phyloP scores from a whole-genome alignment of 2,888 invertebrate genomes.

The Heliconius ismenius region DNA sequence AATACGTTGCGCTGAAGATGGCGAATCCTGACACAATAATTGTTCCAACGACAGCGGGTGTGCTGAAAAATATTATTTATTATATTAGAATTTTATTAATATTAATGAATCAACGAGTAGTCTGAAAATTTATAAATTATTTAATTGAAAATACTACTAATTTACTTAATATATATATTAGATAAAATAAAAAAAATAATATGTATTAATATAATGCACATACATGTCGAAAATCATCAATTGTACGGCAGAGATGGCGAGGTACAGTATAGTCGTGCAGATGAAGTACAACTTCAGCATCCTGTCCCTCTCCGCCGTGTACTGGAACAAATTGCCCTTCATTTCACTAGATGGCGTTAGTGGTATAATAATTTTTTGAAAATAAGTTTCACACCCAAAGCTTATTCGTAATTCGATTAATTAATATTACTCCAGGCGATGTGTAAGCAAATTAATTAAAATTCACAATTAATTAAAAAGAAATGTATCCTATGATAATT shows the following conservation, averaged over 20 bases:
- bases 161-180: no score
- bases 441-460: not conserved
- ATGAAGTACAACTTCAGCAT: conserved; percentile 94
- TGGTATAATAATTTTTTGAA: not conserved
- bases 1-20: conserved; percentile 76
- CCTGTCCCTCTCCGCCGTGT: conserved; percentile 89
- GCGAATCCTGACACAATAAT: conserved; percentile 68
- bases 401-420: conserved; percentile 1
- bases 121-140: no score
- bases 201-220: conserved; percentile 52
- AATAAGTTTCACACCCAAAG: not conserved
- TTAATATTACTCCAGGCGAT: not conserved
- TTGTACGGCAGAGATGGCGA: conserved; percentile 86
- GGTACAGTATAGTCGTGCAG: conserved; percentile 88
- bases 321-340: conserved; percentile 81
- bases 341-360: conserved; percentile 6
- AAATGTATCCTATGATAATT: not conserved
- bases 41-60: conserved; percentile 60
- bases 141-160: no score
- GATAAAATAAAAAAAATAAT: no score
- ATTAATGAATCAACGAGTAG: no score
- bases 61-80: conserved; percentile 55
- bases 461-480: not conserved
- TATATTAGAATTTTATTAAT: no score
- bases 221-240: conserved; percentile 85